Base-by-base conservation (phyloP, 2,888 invertebrate genomes). In the Rutpela maculata region DNA sequence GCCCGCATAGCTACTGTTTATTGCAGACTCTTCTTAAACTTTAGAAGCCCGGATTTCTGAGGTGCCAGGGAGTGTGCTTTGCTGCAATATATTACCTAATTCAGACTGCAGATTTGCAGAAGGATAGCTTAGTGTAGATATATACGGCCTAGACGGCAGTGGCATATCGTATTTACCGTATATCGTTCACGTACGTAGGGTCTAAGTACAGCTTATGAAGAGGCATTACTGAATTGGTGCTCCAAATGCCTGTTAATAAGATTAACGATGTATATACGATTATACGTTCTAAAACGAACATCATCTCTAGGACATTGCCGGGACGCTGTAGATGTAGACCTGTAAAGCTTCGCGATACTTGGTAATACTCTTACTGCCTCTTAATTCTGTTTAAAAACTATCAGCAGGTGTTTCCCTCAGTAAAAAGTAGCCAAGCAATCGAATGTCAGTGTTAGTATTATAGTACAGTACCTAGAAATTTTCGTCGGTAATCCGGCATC, bases 1-100 rank as follows among this genome's bases (percentile, higher is more conserved):
- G 81, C 84, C 83, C 85, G 84, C 83, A 85, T 84, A 81, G 80
- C 80, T 80, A 79, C 78, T 80, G 83, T 84, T 82, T 82, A 80
- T 81, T 79, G 74, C 71, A 55, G 78, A 75, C 65, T 79, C 80
- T 82, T 82, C 79, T 81, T 81, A 74, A 80, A 78, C 78, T 80
- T 78, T 70, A 77, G 75, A 80, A 73, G 71, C 80, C 77, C 80
- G 83, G 81, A 82, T 83, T 82, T 81, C 82, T 78, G 77, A 78
- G 80, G 82, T 82, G 82, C 76, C 72, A 68, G 75, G 74, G 74
- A 68, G 57, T 35, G 35, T 12, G 76, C 15, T 57, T 67, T 59
- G 57, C 62, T 43, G 77, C 75, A 73, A 79, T 79, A 74, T 78
- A 78, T 79, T 71, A 78, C 76, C 63, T 63, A 65, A 76, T 78